phyloP scores from a whole-genome alignment of 2,888 invertebrate species.

The Tricholauxania praeusta region DNA sequence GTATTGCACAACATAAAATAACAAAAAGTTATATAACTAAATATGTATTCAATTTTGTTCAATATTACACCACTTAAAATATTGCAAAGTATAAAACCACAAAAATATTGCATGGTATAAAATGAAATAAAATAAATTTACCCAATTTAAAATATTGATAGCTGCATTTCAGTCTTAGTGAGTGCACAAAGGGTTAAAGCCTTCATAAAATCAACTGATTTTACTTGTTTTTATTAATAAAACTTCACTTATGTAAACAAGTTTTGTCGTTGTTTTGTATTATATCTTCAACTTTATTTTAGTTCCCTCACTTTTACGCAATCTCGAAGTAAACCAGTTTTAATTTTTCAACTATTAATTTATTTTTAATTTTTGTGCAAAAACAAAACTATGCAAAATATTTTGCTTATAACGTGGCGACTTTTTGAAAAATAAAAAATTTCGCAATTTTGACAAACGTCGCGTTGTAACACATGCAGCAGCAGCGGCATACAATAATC shows the following conservation, averaged over 20 bases:
- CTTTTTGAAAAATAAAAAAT: neutral
- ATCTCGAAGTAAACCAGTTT: neutral
- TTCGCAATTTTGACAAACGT: neutral
- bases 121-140: too few species aligned
- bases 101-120: too few species aligned
- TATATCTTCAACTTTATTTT: constrained; percentile 5
- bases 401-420: constrained; percentile 24
- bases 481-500: neutral
- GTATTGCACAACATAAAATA: too few species aligned
- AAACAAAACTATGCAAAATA: neutral
- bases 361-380: neutral
- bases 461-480: neutral
- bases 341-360: neutral
- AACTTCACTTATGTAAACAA: neutral
- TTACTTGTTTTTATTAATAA: too few species aligned
- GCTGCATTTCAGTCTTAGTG: neutral
- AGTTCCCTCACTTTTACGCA: constrained; percentile 1
- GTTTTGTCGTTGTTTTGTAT: constrained; percentile 1
- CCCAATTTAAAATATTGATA: too few species aligned
- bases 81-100: too few species aligned
- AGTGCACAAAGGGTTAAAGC: neutral
- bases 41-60: too few species aligned
- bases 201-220: neutral
- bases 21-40: too few species aligned
- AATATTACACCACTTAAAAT: too few species aligned